Conservation (phyloP, 30 jellyfish, hydroid and myxozoan genomes). For the Pelagia noctiluca region DNA sequence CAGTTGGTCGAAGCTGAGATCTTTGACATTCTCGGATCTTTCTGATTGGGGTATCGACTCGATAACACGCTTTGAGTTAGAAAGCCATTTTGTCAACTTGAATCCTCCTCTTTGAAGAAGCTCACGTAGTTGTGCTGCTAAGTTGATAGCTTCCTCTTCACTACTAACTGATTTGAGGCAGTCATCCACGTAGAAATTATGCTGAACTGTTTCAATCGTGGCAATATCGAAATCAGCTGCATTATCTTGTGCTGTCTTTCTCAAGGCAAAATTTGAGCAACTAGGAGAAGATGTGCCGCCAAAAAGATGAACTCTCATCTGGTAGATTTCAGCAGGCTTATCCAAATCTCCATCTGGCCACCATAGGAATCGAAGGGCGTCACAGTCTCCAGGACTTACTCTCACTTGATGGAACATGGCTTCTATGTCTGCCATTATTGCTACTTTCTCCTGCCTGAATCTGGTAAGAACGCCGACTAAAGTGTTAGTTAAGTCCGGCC, state of each 20-base stretch:
- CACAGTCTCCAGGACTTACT: conserved; percentile 41
- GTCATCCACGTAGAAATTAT: conserved; percentile 74
- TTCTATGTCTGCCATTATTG: conserved; percentile 75
- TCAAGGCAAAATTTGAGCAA: conserved; percentile 64
- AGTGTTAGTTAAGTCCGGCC: conserved; percentile 71
- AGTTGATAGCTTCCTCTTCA: conserved; percentile 45
- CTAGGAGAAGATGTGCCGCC: conserved; percentile 82
- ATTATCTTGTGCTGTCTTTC: conserved; percentile 59
- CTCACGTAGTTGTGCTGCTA: conserved; percentile 34
- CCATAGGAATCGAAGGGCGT: conserved; percentile 75
- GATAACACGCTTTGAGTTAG: conserved; percentile 48
- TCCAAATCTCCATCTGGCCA: conserved; percentile 68
- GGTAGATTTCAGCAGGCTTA: conserved; percentile 49
- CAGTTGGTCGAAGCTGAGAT: background rate
- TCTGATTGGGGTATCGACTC: conserved; percentile 42
- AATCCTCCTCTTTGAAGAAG: conserved; percentile 69
- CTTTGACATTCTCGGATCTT: background rate
- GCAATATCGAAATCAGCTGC: conserved; percentile 5
- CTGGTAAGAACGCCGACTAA: conserved; percentile 56
- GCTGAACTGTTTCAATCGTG: conserved; percentile 52
- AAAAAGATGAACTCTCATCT: conserved; percentile 69
- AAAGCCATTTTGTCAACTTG: conserved; percentile 53
- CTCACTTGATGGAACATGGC: conserved; percentile 79
- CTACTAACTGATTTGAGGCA: conserved; percentile 34
- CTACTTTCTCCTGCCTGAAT: conserved; percentile 78